A percentile compares a stretch with the other conserved stretches of the same genome.
These are phyloP conservation scores for Perca schrenkii DNA, from an alignment of 2,113 vertebrate genomes.

Conservation along the genomic window DNA sequence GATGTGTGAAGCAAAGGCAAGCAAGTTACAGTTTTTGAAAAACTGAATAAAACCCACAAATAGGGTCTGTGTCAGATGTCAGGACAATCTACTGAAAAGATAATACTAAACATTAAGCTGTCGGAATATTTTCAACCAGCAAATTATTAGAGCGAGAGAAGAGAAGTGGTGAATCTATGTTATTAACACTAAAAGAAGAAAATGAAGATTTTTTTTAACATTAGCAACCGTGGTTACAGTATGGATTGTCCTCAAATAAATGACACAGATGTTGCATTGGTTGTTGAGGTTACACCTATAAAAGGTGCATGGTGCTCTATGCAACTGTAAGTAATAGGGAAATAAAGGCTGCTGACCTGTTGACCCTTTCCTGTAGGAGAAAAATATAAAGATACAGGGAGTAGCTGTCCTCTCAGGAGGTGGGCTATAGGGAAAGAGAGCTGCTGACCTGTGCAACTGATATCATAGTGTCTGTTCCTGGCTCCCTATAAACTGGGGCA, in stretches of 20 bases:
- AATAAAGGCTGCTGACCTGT: slow-evolving; percentile 36
- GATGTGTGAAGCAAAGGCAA: slow-evolving; percentile 4
- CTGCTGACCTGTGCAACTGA: slow-evolving; percentile 68
- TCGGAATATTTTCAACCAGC: not conserved
- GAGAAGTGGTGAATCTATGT: not conserved
- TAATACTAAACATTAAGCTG: not conserved
- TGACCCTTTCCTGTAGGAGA: slow-evolving; percentile 35
- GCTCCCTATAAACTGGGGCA: slow-evolving; percentile 71
- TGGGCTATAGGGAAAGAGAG: slow-evolving; percentile 54
- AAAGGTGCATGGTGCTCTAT: slow-evolving; percentile 16
- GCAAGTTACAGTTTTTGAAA: not conserved
- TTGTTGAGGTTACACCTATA: not conserved
- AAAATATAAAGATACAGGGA: slow-evolving; percentile 38
- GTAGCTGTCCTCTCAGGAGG: slow-evolving; percentile 69
- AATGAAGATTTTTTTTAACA: not conserved
- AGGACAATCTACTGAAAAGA: not conserved
- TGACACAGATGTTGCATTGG: not conserved
- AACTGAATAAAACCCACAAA: not conserved
- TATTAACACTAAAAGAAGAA: not conserved
- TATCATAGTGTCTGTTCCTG: slow-evolving; percentile 61
- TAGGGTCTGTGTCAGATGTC: not conserved
- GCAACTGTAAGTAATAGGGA: slow-evolving; percentile 28
- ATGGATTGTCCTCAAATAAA: not conserved
- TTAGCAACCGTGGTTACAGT: not conserved
- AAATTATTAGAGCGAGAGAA: not conserved